Evolutionary conservation across 2,113 vertebrate species (phyloP), one percentile per base, ranked within the genome.

Genomic region (Hassar affinis): DNA sequence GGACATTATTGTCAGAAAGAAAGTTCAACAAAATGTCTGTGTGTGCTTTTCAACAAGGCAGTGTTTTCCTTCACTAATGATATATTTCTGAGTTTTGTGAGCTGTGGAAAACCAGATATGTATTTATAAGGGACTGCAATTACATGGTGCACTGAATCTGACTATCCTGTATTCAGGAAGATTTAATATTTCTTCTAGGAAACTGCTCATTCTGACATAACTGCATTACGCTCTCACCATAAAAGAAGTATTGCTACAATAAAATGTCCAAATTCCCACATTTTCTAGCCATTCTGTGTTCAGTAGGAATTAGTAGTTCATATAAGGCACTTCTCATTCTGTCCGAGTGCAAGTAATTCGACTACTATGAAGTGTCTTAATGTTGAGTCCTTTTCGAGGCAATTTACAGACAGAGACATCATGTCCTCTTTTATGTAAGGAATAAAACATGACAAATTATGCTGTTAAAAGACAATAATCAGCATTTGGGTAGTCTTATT

Each of bases 121-220:
- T 86, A 88, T 93, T 90, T 91, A 88, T 90, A 86, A 90, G 82
- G 88, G 82, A 88, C 85, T 77, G 81, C 88, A 90, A 92, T 94
- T 92, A 93, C 90, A 93, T 89, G 92, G 89, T 75, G 90, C 92
- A 91, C 92, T 93, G 90, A 82, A 88, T 92, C 92, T 92, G 91
- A 93, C 86, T 90, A 81, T 91, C 91, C 91, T 92, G 86, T 92
- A 93, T 93, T 90, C 79, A 88, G 81, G 85, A 54, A 85, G 89
- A 85, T 92, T 89, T 91, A 89, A 89, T 91, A 90, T 87, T 88
- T 90, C 82, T 85, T 85, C 86, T 91, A 87, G 88, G 85, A 86
- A 85, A 88, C 52, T 89, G 87, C 79, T 89, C 87, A 84, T 89
- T 89, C 79, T 86, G 86, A 79, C 87, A 88, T 90, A 86, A 87